phyloP scores from a whole-genome alignment of 2,113 vertebrate species.

The Octodon degus region DNA sequence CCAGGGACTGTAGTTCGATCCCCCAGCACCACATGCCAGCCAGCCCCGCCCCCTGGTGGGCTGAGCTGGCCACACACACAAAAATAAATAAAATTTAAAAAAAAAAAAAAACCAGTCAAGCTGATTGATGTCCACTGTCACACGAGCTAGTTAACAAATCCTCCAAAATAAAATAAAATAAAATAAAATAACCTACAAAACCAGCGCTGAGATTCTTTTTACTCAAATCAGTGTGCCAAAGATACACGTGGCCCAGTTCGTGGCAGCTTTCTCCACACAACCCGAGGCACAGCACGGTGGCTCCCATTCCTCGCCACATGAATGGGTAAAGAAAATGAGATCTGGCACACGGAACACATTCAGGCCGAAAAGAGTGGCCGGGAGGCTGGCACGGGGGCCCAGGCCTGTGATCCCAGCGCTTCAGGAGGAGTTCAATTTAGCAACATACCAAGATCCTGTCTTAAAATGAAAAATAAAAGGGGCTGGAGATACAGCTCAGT shows the following conservation, averaged over 20 bases:
- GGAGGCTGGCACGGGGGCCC: background rate
- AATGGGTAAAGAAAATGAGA: background rate
- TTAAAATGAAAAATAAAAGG: background rate
- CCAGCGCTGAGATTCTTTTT: background rate
- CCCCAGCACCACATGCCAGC: too few species aligned
- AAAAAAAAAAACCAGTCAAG: too few species aligned
- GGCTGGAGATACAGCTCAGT: background rate
- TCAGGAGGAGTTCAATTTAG: background rate
- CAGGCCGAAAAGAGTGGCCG: background rate
- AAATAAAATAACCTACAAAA: background rate
- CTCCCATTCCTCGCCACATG: background rate
- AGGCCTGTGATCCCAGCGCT: background rate
- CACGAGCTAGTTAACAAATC: background rate
- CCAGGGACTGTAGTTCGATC: too few species aligned
- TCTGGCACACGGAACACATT: rapidly evolving
- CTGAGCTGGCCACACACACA: too few species aligned
- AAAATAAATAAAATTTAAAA: too few species aligned
- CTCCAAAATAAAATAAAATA: background rate
- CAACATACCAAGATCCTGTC: background rate
- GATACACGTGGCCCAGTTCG: background rate
- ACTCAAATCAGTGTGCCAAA: background rate
- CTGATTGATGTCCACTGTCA: background rate
- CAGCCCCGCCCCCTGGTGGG: too few species aligned
- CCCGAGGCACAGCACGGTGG: background rate
- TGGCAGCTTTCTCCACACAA: too few species aligned